Conservation (phyloP, 2,888 invertebrate species). For the Criorhina ranunculi region DNA sequence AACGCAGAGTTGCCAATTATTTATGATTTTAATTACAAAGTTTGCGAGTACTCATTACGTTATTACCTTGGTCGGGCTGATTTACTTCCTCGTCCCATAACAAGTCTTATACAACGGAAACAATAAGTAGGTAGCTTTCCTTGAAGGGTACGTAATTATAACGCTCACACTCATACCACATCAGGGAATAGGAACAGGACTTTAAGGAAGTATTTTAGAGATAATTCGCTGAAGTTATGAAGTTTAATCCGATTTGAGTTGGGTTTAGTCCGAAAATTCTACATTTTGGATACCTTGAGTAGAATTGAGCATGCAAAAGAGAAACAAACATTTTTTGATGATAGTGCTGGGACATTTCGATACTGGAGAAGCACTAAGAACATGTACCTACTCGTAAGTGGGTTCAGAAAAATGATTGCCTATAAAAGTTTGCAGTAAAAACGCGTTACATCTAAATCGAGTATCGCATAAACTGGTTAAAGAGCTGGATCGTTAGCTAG, state of each 20-base stretch:
- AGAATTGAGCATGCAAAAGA: too few species aligned
- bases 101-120: constrained; percentile 40
- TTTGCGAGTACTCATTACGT: constrained; percentile 47
- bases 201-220: not conserved
- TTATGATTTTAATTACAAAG: constrained; percentile 70
- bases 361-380: too few species aligned
- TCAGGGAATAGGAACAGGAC: not conserved
- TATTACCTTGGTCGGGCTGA: constrained; percentile 49
- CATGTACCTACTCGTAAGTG: too few species aligned
- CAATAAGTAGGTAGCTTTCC: constrained; percentile 16
- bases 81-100: constrained; percentile 32
- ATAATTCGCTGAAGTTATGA: not conserved
- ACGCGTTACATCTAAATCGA: too few species aligned
- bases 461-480: too few species aligned
- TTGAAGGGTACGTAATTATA: not conserved
- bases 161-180: not conserved
- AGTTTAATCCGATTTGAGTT: not conserved
- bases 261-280: too few species aligned
- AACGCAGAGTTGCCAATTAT: constrained; percentile 65
- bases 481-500: too few species aligned
- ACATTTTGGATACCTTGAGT: too few species aligned
- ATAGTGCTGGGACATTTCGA: too few species aligned
- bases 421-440: too few species aligned
- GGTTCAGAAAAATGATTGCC: too few species aligned
- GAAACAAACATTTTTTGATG: too few species aligned